Evolutionary conservation across 2,113 vertebrate species (phyloP), one percentile per base, ranked within the genome.

Genomic region (Mesitornis unicolor): DNA sequence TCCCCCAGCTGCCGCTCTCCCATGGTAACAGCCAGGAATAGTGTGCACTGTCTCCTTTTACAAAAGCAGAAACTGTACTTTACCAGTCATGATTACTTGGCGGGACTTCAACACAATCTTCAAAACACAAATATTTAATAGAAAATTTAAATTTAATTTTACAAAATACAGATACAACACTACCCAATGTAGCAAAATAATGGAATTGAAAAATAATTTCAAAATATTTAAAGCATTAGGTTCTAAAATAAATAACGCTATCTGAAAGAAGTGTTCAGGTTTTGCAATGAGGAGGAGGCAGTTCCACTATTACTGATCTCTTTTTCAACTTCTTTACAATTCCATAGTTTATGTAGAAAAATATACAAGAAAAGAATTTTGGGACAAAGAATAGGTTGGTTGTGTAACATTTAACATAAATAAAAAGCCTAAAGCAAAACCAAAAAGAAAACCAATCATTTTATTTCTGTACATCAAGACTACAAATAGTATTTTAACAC

Each of bases 401-500:
- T 64, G 80, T 54, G 50, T 94, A 93, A 96, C 63, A 93, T 74
- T 93, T 88, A 96, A 96, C 88, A 95, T 95, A 95, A 98, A 97
- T 96, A 96, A 97, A 96, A 96, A 95, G 88, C 94, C 95, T 97
- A 92, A 95, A 96, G 90, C 92, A 97, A 97, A 97, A 97, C 95
- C 56, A 97, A 97, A 96, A 97, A 96, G 94, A 96, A 97, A 97
- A 97, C 95, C 89, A 96, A 91, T 96, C 13, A 25, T 78, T 98
- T 98, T 98, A 98, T 98, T 98, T 98, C 96, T 97, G 97, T 96
- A 95, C 98, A 98, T 93, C 94, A 96, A 97, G 96, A 97, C 98
- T 98, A 98, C 98, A 97, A 98, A 98, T 92, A 98, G 97, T 91
- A 97, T 97, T 98, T 98, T 95, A 98, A 98, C 96, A 97, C 98